phyloP scores from a whole-genome alignment of 2,113 vertebrate species.

The Pyxicephalus adspersus region DNA sequence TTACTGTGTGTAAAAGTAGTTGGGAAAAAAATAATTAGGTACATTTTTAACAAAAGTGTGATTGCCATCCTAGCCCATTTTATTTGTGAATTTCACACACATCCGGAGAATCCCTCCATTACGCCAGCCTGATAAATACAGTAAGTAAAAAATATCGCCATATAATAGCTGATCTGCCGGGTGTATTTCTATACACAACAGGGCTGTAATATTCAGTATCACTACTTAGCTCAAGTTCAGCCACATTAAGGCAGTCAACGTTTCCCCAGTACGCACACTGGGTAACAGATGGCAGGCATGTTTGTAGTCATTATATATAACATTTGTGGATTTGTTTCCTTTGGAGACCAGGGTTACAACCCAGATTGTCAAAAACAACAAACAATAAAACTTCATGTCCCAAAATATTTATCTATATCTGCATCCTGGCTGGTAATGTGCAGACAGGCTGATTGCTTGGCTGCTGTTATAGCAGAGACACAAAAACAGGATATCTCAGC shows the following conservation, averaged over 20 bases:
- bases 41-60: too few species aligned
- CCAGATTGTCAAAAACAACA: conserved; percentile 53
- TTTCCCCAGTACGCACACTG: conserved; percentile 40
- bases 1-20: too few species aligned
- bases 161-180: conserved; percentile 25
- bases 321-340: conserved; percentile 51
- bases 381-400: conserved; percentile 46
- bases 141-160: neutral
- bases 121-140: neutral
- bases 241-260: conserved; percentile 42
- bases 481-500: conserved; percentile 24
- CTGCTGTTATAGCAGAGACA: conserved; percentile 25
- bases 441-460: conserved; percentile 37
- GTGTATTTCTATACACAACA: conserved; percentile 33
- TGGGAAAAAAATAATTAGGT: too few species aligned
- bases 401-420: conserved; percentile 51
- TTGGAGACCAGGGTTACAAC: conserved; percentile 51
- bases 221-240: conserved; percentile 44
- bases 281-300: conserved; percentile 52
- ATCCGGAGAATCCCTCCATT: neutral
- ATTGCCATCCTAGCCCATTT: too few species aligned
- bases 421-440: conserved; percentile 39
- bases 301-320: conserved; percentile 45
- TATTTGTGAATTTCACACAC: neutral
- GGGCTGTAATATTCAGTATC: conserved; percentile 8